Evolutionary conservation across 92 coral and sea anemone genomes (phyloP), one percentile per base, ranked within the genome.

Genomic region (Actinernus sp.): DNA sequence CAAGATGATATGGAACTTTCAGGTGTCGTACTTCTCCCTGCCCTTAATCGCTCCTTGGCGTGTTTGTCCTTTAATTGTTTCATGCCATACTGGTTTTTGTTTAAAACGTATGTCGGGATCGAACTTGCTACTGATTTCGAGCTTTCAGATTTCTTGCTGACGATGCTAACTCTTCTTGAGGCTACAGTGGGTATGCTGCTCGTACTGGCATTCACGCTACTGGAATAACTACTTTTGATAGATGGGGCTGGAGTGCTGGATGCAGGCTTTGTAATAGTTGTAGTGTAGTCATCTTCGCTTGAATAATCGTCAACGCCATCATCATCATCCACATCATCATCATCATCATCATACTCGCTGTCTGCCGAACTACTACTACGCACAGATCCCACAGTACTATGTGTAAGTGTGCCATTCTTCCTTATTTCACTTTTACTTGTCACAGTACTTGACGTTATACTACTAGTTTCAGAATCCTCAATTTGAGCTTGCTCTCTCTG

Each of bases 151-250:
- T 17, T 72, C 2, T 49, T 54, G 32, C 29, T 71, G 4, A 37
- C 28, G 17, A 59, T 69, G 43, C 68, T 27, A 32, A 38, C 32
- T n/a, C 68, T 39, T 2, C 24, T 51, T 29, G 87, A 63, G 33
- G 63, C 83, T 30, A 57, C 48, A 2, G 83, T 76, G 2, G 76
- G 83, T 12, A 76, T 76, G 23, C 83, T 76, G 57, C 83, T 76
- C 0, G 38, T 40, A 19, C 83, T 76, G 12, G 65, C 83, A 21
- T 65, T 65, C 25, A 76, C 22, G 57, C 83, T 76, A 31, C 76
- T 76, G 11, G 76, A 23, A 23, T 55, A 52, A 24, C 46, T 65
- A 4, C 58, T 65, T 55, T 22, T 51, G 3, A 52, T 21, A 14
- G 78, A 54, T 3, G 62, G 34, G 10, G 65, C 65, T 26, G 17